Percentiles rank a stretch among this genome's conserved stretches.
These are phyloP conservation scores for Carcina quercana DNA, from an alignment of 2,888 invertebrate species.

Conservation along the genomic window DNA sequence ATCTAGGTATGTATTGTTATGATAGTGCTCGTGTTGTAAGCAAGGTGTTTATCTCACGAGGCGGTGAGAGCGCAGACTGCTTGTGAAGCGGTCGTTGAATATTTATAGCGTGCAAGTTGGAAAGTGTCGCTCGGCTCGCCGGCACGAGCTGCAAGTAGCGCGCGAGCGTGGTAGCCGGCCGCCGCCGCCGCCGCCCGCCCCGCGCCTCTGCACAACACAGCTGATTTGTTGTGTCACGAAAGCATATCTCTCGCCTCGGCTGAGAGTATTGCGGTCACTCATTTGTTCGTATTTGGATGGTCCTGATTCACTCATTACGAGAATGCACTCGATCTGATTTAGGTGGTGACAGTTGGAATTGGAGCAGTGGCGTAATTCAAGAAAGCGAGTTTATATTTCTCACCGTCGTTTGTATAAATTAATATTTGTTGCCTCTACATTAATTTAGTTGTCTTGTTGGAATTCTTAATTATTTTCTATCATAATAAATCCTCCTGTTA, in stretches of 20 bases:
- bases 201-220: constrained; percentile 33
- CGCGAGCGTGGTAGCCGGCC: constrained; percentile 18
- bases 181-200: constrained; percentile 11
- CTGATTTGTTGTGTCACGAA: constrained; percentile 50
- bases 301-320: constrained; percentile 19
- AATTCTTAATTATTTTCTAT: too few relatives aligned
- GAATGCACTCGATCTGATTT: constrained; percentile 9
- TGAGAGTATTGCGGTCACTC: constrained; percentile 33
- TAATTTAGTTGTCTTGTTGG: too few relatives aligned
- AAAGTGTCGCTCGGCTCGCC: constrained; percentile 46
- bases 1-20: constrained; percentile 59
- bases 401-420: too few relatives aligned
- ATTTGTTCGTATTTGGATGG: constrained; percentile 27
- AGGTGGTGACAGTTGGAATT: constrained; percentile 7
- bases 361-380: background rate
- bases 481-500: too few relatives aligned
- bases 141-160: constrained; percentile 20
- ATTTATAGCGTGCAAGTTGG: constrained; percentile 61
- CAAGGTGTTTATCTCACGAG: constrained; percentile 17
- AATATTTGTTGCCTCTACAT: too few relatives aligned
- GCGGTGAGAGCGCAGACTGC: constrained; percentile 36
- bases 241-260: constrained; percentile 27
- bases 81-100: constrained; percentile 49
- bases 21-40: constrained; percentile 17
- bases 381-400: too few relatives aligned